Evolutionary conservation across 1,140 invertebrate species (phyloP).

Genomic region (Calycopis cecrops): DNA sequence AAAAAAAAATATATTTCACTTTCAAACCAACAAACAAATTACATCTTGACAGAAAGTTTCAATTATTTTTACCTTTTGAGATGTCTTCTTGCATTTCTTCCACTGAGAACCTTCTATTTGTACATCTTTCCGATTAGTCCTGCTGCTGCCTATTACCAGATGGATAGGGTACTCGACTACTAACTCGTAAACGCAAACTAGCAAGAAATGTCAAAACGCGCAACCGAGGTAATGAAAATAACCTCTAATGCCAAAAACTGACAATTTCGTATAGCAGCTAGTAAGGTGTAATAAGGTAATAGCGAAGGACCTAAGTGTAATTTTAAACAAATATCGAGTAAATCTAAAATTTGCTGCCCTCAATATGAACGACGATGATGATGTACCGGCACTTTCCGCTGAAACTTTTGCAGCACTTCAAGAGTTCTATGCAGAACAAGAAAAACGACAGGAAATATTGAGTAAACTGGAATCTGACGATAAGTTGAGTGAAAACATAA

Average conservation of each 20-base stretch:
- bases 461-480: slow-evolving; percentile 58
- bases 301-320: too few species aligned
- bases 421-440: slow-evolving; percentile 87
- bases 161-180: too few species aligned
- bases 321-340: background rate
- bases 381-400: slow-evolving; percentile 80
- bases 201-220: background rate
- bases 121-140: too few species aligned
- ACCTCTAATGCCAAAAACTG: background rate
- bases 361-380: slow-evolving; percentile 76
- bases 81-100: too few species aligned
- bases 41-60: background rate
- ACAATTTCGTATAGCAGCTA: too few species aligned
- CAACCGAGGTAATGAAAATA: background rate
- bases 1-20: too few species aligned
- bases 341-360: slow-evolving; percentile 14
- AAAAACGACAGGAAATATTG: slow-evolving; percentile 76
- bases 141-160: too few species aligned
- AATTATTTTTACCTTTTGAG: background rate
- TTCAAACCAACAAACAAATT: too few species aligned
- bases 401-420: slow-evolving; percentile 86
- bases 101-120: too few species aligned
- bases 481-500: slow-evolving; percentile 71
- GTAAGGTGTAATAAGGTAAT: too few species aligned
- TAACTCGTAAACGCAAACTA: background rate